These are phyloP conservation scores for Drosophila eohydei DNA, from an alignment of 2,888 invertebrate species.

Conservation along the genomic window DNA sequence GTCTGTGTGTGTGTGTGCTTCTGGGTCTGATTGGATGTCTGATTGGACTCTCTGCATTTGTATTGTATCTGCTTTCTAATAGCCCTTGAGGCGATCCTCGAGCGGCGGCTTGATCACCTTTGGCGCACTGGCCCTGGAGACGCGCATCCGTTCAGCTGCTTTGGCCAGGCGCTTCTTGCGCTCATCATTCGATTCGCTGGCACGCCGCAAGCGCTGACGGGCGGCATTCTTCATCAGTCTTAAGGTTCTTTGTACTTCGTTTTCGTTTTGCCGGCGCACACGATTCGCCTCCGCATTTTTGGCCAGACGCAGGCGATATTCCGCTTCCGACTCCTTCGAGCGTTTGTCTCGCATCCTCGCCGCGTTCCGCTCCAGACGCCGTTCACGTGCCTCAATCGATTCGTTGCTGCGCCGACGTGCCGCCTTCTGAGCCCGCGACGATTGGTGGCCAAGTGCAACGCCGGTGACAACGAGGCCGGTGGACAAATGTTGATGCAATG, in stretches of 20 bases:
- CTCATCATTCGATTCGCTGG: constrained; percentile 84
- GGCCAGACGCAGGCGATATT: constrained; percentile 83
- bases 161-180: constrained; percentile 83
- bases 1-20: neutral
- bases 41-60: neutral
- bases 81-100: constrained; percentile 84
- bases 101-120: constrained; percentile 84
- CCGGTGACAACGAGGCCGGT: constrained; percentile 67
- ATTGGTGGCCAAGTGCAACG: constrained; percentile 58
- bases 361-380: constrained; percentile 84
- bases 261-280: constrained; percentile 84
- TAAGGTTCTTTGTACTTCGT: constrained; percentile 84
- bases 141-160: constrained; percentile 84
- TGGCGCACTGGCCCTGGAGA: constrained; percentile 83
- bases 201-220: constrained; percentile 83
- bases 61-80: constrained; percentile 54
- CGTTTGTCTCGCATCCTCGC: constrained; percentile 85
- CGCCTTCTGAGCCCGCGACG: constrained; percentile 81
- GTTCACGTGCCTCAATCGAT: constrained; percentile 83
- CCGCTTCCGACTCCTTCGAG: constrained; percentile 83
- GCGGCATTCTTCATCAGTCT: constrained; percentile 85
- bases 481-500: constrained; percentile 81
- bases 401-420: constrained; percentile 84
- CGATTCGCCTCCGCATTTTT: constrained; percentile 85
- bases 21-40: constrained; percentile 9